Evolutionary conservation across 1,140 invertebrate genomes (phyloP), one percentile per base, ranked within the genome.

Genomic region (Homalodisca vitripennis): DNA sequence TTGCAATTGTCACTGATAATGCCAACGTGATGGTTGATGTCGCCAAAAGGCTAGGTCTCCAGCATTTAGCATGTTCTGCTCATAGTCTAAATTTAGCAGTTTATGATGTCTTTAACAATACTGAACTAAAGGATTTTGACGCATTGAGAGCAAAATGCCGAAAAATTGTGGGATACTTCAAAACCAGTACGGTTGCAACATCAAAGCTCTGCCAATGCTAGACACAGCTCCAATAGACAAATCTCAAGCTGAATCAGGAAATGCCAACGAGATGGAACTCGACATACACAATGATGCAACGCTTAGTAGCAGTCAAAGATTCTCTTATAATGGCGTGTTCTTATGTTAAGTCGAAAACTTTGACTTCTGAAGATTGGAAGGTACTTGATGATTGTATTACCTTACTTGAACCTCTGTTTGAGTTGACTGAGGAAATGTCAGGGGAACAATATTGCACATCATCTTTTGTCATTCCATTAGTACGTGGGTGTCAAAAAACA

Each of bases 191-290:
- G 3, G 53, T 67, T 3, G 27, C 12, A 12, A 20, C 41, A 3
- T 14, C 32, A 10, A 67, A 67, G 29, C 22, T 67, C 3, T 24
- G 12, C 3, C 6, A 34, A 22, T 47, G 32, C 22, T 46, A 67
- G 27, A 22, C 10, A 27, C 32, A 67, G 29, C 17, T 67, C 22
- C 6, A 29, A 2, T 6, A 47, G 29, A 34, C 12, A 24, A 3
- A 20, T 2, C 27, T 47, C 2, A 67, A 67, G 29, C 47, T 51
- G 3, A 67, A 67, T 17, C 66, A 67, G 27, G 34, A 67, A 67
- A 14, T 47, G 10, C 41, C 41, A 51, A 67, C 66, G 3, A 2
- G 66, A 29, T 67, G 66, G 66, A 67, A 67, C 46, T 67, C 66
- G 14, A 51, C 46, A 17, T 47, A 13, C n/a, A 12, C 26, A 6